A percentile compares a stretch with the other conserved stretches of the same genome.
phyloP scores from a whole-genome alignment of 2,113 vertebrate species.

The Orthonyx spaldingii region DNA sequence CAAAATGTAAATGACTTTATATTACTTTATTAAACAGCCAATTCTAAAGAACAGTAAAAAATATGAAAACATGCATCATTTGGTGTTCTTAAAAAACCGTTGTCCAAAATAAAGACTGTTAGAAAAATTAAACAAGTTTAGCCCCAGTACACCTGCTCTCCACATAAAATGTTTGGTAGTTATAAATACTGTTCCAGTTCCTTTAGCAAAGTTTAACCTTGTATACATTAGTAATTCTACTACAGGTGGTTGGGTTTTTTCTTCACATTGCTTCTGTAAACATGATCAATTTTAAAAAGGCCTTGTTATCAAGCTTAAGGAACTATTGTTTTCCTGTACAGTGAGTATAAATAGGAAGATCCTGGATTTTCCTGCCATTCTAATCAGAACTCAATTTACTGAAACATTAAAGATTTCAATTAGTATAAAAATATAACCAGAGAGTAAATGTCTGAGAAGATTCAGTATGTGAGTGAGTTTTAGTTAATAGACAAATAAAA shows the following conservation, averaged over 20 bases:
- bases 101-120: conserved; percentile 63
- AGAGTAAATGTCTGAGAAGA: background rate
- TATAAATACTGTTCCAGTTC: conserved; percentile 53
- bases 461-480: conserved; percentile 17
- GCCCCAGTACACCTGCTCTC: background rate
- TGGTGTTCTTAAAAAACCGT: conserved; percentile 43
- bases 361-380: background rate
- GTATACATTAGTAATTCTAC: conserved; percentile 42
- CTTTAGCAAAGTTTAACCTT: conserved; percentile 6
- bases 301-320: conserved; percentile 7
- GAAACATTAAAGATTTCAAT: conserved; percentile 12
- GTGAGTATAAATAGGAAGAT: conserved; percentile 50
- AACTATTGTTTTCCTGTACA: conserved; percentile 44
- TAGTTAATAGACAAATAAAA: conserved; percentile 3
- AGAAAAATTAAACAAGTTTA: conserved; percentile 65
- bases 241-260: background rate
- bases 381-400: background rate
- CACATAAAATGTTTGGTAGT: background rate
- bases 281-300: background rate
- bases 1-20: background rate
- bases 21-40: conserved; percentile 64
- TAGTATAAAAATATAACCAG: conserved; percentile 41
- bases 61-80: conserved; percentile 27
- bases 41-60: conserved; percentile 54
- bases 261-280: conserved; percentile 58